phyloP scores from a whole-genome alignment of 2,113 vertebrate species.

The Upupa epops region DNA sequence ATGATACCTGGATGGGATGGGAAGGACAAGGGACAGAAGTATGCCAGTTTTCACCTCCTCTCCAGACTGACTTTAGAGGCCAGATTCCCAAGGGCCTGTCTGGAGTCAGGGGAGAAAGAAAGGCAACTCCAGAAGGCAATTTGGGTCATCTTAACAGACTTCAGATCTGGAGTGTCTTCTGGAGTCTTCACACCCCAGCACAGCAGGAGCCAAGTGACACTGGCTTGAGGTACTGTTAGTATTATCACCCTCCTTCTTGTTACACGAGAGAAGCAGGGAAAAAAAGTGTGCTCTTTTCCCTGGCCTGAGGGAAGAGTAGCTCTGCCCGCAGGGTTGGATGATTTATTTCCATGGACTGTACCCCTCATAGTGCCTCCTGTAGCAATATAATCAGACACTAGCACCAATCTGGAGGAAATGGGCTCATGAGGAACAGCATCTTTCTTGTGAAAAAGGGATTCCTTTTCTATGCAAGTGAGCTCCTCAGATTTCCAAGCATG shows the following conservation, averaged over 20 bases:
- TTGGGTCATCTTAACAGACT: background rate
- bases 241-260: background rate
- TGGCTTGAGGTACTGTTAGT: background rate
- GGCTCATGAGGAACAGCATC: background rate
- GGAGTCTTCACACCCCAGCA: rapidly evolving
- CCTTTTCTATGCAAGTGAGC: background rate
- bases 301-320: background rate
- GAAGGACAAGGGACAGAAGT: background rate
- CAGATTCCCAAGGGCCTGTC: background rate
- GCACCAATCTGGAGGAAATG: background rate
- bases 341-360: background rate
- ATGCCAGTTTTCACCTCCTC: background rate
- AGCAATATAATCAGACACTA: background rate
- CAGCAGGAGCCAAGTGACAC: background rate
- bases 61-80: background rate
- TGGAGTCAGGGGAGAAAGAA: background rate
- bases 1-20: background rate
- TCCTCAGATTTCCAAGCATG: background rate
- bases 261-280: background rate
- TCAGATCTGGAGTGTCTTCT: background rate
- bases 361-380: background rate
- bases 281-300: background rate
- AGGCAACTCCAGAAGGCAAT: background rate
- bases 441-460: background rate
- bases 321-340: background rate